phyloP scores from a whole-genome alignment of 53 echinoderm and acorn worm genomes.

The Crossaster papposus region DNA sequence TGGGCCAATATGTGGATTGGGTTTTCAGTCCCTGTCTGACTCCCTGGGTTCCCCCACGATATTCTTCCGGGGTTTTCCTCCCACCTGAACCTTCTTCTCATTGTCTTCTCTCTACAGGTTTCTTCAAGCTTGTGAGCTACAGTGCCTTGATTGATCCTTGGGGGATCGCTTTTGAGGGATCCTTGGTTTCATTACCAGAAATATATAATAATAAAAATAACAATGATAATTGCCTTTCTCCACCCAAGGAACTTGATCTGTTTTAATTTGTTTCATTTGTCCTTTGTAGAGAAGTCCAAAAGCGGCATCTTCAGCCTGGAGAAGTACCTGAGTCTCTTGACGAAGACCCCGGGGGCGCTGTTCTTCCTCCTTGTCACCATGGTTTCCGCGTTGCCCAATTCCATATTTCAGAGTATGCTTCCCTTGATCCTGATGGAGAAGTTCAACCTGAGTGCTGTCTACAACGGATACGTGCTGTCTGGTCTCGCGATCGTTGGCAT shows the following conservation, averaged over 20 bases:
- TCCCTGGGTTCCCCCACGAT: too few relatives aligned
- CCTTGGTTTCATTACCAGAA: too few relatives aligned
- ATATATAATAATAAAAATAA: too few relatives aligned
- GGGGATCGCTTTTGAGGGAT: too few relatives aligned
- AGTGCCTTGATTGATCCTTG: too few relatives aligned
- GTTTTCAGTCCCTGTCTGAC: too few relatives aligned
- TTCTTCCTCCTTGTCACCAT: conserved; percentile 70
- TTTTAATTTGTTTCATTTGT: neutral
- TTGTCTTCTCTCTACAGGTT: too few relatives aligned
- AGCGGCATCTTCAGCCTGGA: conserved; percentile 65
- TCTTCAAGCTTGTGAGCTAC: too few relatives aligned
- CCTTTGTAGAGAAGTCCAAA: conserved; percentile 49
- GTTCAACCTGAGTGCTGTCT: conserved; percentile 61
- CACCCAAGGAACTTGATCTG: neutral
- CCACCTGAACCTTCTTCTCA: too few relatives aligned
- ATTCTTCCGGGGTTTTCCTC: too few relatives aligned
- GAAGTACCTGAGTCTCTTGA: conserved; percentile 59
- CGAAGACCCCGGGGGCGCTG: conserved; percentile 65
- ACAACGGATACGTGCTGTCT: conserved; percentile 68
- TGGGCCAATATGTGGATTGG: too few relatives aligned
- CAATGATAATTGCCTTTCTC: too few relatives aligned
- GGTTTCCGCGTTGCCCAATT: conserved; percentile 56
- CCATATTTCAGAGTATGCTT: conserved; percentile 65
- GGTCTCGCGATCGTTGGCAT: conserved; percentile 63
- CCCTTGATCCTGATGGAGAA: conserved; percentile 70